These are phyloP conservation scores for Euura saliciscinereae DNA, from an alignment of 1,140 invertebrate species.

Conservation along the genomic window DNA sequence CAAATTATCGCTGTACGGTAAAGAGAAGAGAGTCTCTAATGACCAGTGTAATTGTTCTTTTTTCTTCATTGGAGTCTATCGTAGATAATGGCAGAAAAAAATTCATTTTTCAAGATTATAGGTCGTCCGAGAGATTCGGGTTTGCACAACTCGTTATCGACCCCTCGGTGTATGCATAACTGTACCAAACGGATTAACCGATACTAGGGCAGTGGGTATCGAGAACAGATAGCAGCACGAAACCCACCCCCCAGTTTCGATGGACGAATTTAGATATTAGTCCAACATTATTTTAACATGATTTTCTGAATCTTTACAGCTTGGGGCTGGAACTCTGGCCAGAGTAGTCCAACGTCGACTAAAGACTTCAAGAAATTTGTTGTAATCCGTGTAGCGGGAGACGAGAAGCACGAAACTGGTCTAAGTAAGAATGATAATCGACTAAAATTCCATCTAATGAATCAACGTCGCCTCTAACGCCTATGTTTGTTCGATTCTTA, in stretches of 20 bases:
- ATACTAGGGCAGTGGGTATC: not conserved
- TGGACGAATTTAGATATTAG: too few species aligned
- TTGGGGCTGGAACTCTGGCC: conserved; percentile 68
- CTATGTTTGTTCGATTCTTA: too few species aligned
- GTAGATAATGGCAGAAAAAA: too few species aligned
- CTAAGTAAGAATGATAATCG: conserved; percentile 41
- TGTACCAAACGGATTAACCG: not conserved
- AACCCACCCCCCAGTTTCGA: too few species aligned
- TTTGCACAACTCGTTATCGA: not conserved
- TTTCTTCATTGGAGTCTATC: too few species aligned
- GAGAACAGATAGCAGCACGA: not conserved
- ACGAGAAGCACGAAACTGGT: conserved; percentile 59
- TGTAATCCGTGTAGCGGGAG: conserved; percentile 66
- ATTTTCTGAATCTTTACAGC: conserved; percentile 36
- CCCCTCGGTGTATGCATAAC: not conserved
- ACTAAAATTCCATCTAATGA: not conserved
- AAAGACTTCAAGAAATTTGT: conserved; percentile 74
- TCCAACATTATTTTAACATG: too few species aligned
- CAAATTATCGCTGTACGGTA: too few species aligned
- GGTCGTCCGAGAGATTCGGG: not conserved
- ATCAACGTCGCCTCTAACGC: too few species aligned
- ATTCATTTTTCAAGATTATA: too few species aligned
- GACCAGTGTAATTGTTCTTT: too few species aligned
- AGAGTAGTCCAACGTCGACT: conserved; percentile 64
- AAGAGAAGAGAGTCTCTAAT: too few species aligned